Base-by-base conservation (phyloP, 2,888 invertebrate genomes). In the Heteromurus nitidus region DNA sequence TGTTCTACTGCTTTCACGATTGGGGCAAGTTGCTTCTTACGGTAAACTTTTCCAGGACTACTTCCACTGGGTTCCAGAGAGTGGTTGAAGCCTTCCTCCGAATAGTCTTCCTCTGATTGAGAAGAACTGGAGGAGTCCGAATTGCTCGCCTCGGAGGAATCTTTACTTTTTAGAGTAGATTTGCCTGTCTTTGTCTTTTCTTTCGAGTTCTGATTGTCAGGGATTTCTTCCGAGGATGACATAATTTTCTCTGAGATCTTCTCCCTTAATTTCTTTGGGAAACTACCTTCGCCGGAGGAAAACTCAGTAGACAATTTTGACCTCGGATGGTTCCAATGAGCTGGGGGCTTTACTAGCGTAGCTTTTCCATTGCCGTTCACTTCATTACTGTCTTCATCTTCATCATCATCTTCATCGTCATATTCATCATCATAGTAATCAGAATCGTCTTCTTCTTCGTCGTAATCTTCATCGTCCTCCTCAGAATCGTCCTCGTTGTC, bases 1-100 rank as follows among this genome's bases (percentile, higher is more conserved):
- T 68, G 68, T 3, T 69, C 3, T 18, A 65, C 44, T 20, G 70
- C 7, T 22, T 70, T 69, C 1, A 47, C 28, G 3, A 65, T 24
- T 11, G 70, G 65, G 5, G 50, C 36, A 3, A 72, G 64, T 30
- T 70, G 64, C 13, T 79, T 70, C 22, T 79, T 79, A 18, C 22
- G 24, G 20, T 65, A 79, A 1, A 13, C 20, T 42, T 44, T 53
- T 31, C 65, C 20, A 2, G 65, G 36, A 31, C 72, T 60, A 44
- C 79, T 79, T 28, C 79, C 79, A 72, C 79, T 79, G 1, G 79
- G 79, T 26, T 79, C 79, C 3, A 79, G 30, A 18, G 79, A 79
- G 24, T 65, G 64, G 13, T 79, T 67, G n/a, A 64, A 62, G 24
- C 64, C 79, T n/a, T 79, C 79, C 1, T 62, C 44, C 1, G 77